Evolutionary conservation across 2,888 invertebrate genomes (phyloP).

Genomic region (Plagiodera versicolora): DNA sequence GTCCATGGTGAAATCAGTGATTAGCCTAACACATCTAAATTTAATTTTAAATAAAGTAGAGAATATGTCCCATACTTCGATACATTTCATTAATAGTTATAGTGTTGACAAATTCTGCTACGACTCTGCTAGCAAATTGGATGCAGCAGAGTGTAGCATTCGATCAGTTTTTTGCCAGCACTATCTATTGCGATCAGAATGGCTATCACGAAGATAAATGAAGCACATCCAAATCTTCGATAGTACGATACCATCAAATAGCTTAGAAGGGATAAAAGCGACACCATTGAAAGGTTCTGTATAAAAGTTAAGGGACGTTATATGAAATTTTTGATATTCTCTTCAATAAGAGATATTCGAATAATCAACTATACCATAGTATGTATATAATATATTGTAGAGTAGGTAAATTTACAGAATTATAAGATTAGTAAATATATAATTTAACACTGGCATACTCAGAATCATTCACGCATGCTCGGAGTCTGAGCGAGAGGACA

Average conservation of each 20-base stretch:
- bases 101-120: constrained; percentile 14
- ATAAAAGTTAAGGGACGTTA: constrained; percentile 56
- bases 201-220: constrained; percentile 24
- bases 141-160: not conserved
- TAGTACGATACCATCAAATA: constrained; percentile 13
- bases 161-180: constrained; percentile 12
- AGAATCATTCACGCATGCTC: constrained; percentile 51
- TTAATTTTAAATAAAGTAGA: constrained; percentile 41
- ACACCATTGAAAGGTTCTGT: constrained; percentile 40
- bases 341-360: constrained; percentile 49
- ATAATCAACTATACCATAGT: constrained; percentile 53
- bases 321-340: constrained; percentile 51
- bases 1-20: constrained; percentile 36
- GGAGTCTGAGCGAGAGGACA: constrained; percentile 40
- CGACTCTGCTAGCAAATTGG: not conserved
- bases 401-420: constrained; percentile 55
- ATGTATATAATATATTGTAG: constrained; percentile 55
- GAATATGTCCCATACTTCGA: constrained; percentile 47
- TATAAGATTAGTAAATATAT: constrained; percentile 52
- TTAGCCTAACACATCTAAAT: constrained; percentile 48
- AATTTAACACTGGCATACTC: constrained; percentile 53
- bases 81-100: constrained; percentile 34
- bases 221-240: constrained; percentile 33
- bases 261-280: constrained; percentile 30
- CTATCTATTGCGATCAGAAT: constrained; percentile 19